These are phyloP conservation scores for Carlito syrichta DNA, from an alignment of 2,113 vertebrate genomes.

Conservation along the genomic window DNA sequence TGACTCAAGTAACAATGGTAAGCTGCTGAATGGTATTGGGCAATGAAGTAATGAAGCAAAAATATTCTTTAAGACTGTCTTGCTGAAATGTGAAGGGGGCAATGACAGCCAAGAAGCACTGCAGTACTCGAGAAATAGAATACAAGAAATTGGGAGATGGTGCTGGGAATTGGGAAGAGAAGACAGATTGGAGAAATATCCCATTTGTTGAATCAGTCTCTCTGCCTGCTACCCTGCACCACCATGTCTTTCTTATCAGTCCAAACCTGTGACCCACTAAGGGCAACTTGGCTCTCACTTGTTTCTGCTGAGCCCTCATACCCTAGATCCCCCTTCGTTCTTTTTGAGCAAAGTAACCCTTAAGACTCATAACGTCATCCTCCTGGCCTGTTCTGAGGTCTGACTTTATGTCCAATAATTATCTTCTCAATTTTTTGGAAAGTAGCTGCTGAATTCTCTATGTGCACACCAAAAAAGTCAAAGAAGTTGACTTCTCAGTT, in stretches of 20 bases:
- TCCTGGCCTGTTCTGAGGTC: not conserved
- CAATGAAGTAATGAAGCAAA: not conserved
- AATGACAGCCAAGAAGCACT: not conserved
- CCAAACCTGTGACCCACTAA: not conserved
- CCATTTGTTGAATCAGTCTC: not conserved
- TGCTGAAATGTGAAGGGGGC: not conserved
- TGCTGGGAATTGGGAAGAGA: not conserved
- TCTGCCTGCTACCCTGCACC: not conserved
- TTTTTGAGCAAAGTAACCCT: not conserved
- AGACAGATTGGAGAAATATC: not conserved
- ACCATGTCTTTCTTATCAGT: not conserved
- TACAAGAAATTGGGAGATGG: not conserved
- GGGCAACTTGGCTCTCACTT: not conserved
- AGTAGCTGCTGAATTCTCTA: not conserved
- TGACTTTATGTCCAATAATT: no score
- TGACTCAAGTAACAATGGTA: not conserved
- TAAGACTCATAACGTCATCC: not conserved
- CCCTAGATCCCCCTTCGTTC: not conserved
- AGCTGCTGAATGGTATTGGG: not conserved
- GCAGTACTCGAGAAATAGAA: not conserved
- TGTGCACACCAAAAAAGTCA: not conserved
- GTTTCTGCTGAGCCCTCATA: not conserved
- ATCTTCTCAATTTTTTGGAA: not conserved
- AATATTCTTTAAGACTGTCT: not conserved
- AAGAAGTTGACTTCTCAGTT: not conserved